Base-by-base conservation (phyloP, 2,888 invertebrate genomes). In the Eupithecia exiguata region DNA sequence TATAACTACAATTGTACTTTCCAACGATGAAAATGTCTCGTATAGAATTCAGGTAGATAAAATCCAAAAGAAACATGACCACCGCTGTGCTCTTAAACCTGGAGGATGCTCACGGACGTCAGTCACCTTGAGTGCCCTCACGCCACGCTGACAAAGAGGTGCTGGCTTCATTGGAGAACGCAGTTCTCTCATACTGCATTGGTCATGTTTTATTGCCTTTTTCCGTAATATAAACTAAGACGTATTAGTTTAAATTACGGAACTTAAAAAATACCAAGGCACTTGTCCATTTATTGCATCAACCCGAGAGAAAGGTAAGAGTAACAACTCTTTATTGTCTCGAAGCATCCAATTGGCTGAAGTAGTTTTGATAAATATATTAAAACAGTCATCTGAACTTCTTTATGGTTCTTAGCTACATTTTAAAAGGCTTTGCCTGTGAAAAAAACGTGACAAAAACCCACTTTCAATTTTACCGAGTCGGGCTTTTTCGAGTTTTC, bases 71-170 rank as follows among this genome's bases (percentile, higher is more conserved):
- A 70, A 72, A 78, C 76, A 74, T 78, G 78, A 79, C 80, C 80
- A 77, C 76, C 66, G 63, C 40, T 12, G 9, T 69, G 36, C 40
- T 63, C 63, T 62, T 68, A 69, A 73, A 6, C 16, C 63, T 68
- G 72, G 71, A 77, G 72, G 68, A n/a, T 74, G 35, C 72, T 69
- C 68, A 38, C 70, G 74, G 63, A 76, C 77, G 79, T 80, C 80
- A 74, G 77, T 79, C 80, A 79, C 70, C n/a, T 35, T 21, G 69
- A 80, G 79, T 77, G 75, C 74, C 75, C 77, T 73, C 75, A 67
- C 73, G 68, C 70, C 74, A 66, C 73, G 73, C 77, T 79, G 79
- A 78, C 80, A 79, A 76, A 79, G 78, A 79, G 79, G 58, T 74
- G 75, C 75, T 67, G 40, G 63, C 63, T 58, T 67, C 65, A 58